These are phyloP conservation scores for Podilymbus podiceps DNA, from an alignment of 2,113 vertebrate species.

Conservation along the genomic window DNA sequence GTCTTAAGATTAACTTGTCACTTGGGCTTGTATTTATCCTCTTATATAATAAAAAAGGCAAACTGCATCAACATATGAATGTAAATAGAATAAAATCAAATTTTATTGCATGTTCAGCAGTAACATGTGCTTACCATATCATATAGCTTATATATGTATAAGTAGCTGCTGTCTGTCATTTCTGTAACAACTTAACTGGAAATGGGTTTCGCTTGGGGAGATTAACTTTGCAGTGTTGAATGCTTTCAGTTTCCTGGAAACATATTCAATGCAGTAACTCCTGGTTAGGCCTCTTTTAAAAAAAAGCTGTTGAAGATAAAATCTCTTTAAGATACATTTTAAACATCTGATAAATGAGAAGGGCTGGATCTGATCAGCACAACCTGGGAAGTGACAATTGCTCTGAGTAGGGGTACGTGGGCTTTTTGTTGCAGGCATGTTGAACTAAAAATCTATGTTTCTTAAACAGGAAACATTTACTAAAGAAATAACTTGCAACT, in stretches of 20 bases:
- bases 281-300: not conserved
- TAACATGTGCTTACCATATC: not conserved
- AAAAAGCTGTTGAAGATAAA: not conserved
- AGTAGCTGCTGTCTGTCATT: not conserved
- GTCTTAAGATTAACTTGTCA: not conserved
- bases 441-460: not conserved
- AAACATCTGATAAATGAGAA: fast-evolving
- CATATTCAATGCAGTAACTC: not conserved
- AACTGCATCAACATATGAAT: not conserved
- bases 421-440: not conserved
- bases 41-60: not conserved
- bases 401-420: not conserved
- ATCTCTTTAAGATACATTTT: not conserved
- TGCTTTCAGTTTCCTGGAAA: not conserved
- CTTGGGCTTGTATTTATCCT: not conserved
- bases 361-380: not conserved
- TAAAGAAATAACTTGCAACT: not conserved
- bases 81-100: not conserved
- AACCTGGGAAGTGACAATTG: not conserved
- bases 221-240: not conserved
- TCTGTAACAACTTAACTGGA: not conserved
- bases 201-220: not conserved
- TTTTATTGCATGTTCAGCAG: not conserved
- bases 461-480: not conserved
- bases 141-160: not conserved